Evolutionary conservation across 2,797 vertebrate genomes (phyloP).

Genomic region (Anguilla megastoma): DNA sequence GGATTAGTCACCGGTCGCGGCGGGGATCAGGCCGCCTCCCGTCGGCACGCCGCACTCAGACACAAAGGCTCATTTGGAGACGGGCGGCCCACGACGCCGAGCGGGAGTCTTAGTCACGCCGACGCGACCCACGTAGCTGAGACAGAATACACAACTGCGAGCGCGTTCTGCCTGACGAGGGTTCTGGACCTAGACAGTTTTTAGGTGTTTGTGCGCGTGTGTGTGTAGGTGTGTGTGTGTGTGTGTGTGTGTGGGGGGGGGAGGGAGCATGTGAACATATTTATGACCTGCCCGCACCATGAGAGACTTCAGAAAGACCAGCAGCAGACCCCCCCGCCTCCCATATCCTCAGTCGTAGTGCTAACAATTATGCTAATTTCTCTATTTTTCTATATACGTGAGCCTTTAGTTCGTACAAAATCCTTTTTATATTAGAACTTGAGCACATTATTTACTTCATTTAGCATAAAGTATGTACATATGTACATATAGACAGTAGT

Average conservation of each 20-base stretch:
- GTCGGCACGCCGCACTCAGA: neutral
- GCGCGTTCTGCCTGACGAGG: neutral
- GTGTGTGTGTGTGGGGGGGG: neutral
- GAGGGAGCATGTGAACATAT: neutral
- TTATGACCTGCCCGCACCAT: neutral
- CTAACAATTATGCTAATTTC: slow-evolving; percentile 9
- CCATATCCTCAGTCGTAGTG: neutral
- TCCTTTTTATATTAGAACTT: slow-evolving; percentile 4
- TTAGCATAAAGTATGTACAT: slow-evolving; percentile 19
- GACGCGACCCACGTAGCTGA: neutral
- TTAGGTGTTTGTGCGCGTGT: neutral
- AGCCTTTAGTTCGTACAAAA: slow-evolving; percentile 16
- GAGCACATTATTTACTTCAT: slow-evolving; percentile 18
- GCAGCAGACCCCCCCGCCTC: neutral
- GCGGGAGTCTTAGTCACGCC: neutral
- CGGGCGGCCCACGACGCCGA: neutral
- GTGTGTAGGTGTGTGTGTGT: neutral
- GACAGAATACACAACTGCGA: neutral
- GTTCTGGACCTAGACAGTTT: neutral
- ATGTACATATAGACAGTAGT: slow-evolving; percentile 18
- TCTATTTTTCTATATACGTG: slow-evolving; percentile 23
- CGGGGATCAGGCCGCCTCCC: neutral
- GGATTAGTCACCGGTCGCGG: slow-evolving; percentile 11
- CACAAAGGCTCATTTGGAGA: neutral
- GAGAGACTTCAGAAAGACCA: neutral